Percentiles rank a stretch among this genome's conserved stretches.
Evolutionary conservation across 2,888 invertebrate species (phyloP).

Genomic region (Trichacis sp.): DNA sequence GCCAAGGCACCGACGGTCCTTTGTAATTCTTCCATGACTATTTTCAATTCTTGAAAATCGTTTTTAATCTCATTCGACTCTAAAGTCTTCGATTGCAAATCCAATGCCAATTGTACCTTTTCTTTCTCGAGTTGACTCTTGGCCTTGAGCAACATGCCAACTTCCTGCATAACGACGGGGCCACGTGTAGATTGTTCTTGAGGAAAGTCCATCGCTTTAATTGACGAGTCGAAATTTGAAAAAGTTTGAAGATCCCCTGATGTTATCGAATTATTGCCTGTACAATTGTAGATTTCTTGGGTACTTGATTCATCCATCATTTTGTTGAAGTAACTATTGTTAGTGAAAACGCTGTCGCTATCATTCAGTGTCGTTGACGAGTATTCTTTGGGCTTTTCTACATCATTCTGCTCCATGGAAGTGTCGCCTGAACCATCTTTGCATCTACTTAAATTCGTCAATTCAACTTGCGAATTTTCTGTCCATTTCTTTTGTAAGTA

Average conservation of each 20-base stretch:
- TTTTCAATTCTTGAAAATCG: constrained; percentile 53
- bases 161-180: not conserved
- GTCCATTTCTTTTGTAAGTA: no score
- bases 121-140: constrained; percentile 49
- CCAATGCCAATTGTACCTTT: constrained; percentile 48
- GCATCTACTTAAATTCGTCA: not conserved
- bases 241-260: not conserved
- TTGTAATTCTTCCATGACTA: constrained; percentile 52
- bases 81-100: constrained; percentile 50
- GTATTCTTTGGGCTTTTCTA: no score
- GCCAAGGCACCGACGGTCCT: constrained; percentile 54
- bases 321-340: constrained; percentile 53
- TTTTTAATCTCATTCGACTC: constrained; percentile 57
- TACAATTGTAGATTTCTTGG: not conserved
- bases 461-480: no score
- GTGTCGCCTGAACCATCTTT: not conserved
- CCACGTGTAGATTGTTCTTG: not conserved
- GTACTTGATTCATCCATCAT: constrained; percentile 39
- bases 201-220: not conserved
- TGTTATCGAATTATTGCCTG: not conserved
- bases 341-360: constrained; percentile 54
- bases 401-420: no score
- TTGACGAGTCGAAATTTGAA: constrained; percentile 7
- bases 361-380: constrained; percentile 27
- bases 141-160: constrained; percentile 18